These are phyloP conservation scores for Virgularia gustaviana DNA, from an alignment of 92 coral and sea anemone genomes.

Conservation along the genomic window DNA sequence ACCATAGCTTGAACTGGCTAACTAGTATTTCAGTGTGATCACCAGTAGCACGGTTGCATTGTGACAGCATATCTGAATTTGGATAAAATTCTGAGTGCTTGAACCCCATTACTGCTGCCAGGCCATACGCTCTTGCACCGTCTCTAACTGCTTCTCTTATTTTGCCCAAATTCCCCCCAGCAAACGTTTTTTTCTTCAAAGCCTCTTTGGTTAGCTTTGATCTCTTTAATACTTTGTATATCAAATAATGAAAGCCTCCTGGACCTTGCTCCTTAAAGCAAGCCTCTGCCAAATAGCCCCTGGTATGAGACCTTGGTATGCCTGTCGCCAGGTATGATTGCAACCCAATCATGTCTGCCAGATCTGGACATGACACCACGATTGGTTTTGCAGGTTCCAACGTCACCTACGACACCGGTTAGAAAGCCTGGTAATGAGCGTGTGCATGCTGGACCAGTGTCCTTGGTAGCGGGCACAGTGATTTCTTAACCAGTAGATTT, in stretches of 20 bases:
- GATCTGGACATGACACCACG: slow-evolving; percentile 31
- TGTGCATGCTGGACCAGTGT: too few species aligned
- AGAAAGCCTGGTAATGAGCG: slow-evolving; percentile 6
- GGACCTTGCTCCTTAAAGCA: slow-evolving; percentile 46
- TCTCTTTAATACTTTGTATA: slow-evolving; percentile 21
- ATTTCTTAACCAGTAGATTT: background rate
- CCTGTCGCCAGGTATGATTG: slow-evolving; percentile 17
- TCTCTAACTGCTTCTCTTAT: slow-evolving; percentile 45
- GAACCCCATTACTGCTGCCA: slow-evolving; percentile 49
- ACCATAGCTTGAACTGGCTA: slow-evolving; percentile 30
- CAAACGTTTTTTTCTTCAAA: slow-evolving; percentile 43
- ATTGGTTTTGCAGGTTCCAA: slow-evolving; percentile 26
- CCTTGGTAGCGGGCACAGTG: background rate
- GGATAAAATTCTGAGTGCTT: slow-evolving; percentile 25
- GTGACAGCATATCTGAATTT: background rate
- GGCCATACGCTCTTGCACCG: slow-evolving; percentile 31
- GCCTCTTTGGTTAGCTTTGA: slow-evolving; percentile 23
- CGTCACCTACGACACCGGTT: slow-evolving; percentile 43
- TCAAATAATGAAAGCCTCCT: slow-evolving; percentile 26
- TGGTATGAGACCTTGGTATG: slow-evolving; percentile 27
- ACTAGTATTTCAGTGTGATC: slow-evolving; percentile 35
- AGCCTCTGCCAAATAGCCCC: slow-evolving; percentile 38
- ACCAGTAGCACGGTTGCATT: slow-evolving; percentile 7
- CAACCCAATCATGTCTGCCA: slow-evolving; percentile 3
- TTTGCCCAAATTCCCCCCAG: slow-evolving; percentile 13